phyloP scores from a whole-genome alignment of 2,888 invertebrate genomes.

The Rhagonycha lutea region DNA sequence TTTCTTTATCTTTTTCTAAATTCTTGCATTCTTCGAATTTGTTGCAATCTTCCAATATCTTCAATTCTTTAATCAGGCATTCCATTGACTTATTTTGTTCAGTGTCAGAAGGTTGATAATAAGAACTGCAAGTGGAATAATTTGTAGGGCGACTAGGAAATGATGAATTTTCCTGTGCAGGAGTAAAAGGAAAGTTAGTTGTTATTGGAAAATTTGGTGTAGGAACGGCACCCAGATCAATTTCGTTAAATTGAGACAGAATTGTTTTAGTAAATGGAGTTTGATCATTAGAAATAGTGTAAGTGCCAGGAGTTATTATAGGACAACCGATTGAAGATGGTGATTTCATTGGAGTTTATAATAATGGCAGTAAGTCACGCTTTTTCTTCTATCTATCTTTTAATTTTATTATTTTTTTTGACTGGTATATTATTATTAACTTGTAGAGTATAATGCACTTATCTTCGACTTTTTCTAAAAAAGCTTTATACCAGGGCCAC shows the following conservation, averaged over 20 bases:
- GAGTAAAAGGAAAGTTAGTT: constrained; percentile 47
- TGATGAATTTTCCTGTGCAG: constrained; percentile 30
- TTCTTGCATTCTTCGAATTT: neutral
- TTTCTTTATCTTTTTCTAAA: neutral
- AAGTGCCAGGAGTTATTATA: constrained; percentile 44
- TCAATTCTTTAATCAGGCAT: constrained; percentile 45
- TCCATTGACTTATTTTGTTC: constrained; percentile 49
- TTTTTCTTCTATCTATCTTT: no score
- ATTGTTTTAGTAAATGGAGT: constrained; percentile 50
- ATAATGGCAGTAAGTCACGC: constrained; percentile 35
- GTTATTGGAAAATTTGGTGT: constrained; percentile 51
- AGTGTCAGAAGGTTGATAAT: constrained; percentile 52
- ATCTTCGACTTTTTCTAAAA: no score
- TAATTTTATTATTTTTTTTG: no score
- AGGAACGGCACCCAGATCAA: constrained; percentile 44
- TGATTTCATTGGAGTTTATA: constrained; percentile 43
- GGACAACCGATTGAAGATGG: constrained; percentile 30
- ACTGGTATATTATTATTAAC: no score
- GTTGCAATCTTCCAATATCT: constrained; percentile 27
- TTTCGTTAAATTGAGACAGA: constrained; percentile 46
- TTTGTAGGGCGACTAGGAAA: constrained; percentile 46
- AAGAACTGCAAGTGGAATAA: constrained; percentile 53
- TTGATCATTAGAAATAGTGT: constrained; percentile 32
- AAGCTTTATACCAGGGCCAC: no score
- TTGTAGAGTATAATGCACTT: no score